These are phyloP conservation scores for Oncorhynchus keta DNA, from an alignment of 2,113 vertebrate species.

Conservation along the genomic window DNA sequence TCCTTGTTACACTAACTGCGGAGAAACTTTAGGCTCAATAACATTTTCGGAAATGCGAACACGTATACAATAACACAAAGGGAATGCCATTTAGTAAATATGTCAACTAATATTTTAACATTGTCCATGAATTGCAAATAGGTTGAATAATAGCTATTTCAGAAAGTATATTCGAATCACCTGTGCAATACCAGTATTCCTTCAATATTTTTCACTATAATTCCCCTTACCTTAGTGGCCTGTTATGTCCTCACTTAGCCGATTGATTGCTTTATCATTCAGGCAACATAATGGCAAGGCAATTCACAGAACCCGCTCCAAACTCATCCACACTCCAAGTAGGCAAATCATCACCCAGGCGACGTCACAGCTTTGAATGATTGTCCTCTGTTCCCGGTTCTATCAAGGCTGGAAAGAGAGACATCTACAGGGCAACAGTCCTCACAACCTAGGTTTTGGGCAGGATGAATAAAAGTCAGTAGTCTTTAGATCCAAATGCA, in stretches of 20 bases:
- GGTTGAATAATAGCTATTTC: neutral
- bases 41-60: neutral
- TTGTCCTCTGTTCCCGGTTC: conserved; percentile 57
- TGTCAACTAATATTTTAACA: neutral
- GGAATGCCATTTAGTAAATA: neutral
- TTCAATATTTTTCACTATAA: conserved; percentile 7
- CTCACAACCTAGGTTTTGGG: conserved; percentile 18
- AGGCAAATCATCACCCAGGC: conserved; percentile 80
- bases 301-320: conserved; percentile 90
- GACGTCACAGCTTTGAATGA: conserved; percentile 77
- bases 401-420: conserved; percentile 55
- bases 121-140: neutral
- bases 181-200: neutral
- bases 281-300: conserved; percentile 76
- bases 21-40: neutral
- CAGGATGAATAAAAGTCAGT: neutral
- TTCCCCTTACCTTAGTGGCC: conserved; percentile 61
- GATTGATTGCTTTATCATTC: conserved; percentile 67
- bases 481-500: neutral
- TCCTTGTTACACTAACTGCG: neutral
- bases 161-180: neutral
- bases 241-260: conserved; percentile 59
- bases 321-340: conserved; percentile 80
- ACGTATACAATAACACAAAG: neutral
- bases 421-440: conserved; percentile 65